These are phyloP conservation scores for Stenoptilia bipunctidactyla DNA, from an alignment of 2,888 invertebrate species.

Conservation along the genomic window DNA sequence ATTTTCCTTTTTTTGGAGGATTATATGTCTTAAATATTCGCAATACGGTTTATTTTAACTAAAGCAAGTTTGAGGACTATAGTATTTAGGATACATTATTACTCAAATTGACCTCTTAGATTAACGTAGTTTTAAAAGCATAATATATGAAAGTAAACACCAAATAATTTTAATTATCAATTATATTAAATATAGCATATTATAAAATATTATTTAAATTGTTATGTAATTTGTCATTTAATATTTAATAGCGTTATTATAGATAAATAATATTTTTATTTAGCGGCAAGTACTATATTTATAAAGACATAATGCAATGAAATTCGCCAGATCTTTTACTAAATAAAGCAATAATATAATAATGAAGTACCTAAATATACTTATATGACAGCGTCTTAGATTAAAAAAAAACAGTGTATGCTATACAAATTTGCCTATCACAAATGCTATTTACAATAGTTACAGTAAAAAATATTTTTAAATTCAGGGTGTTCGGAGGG, in stretches of 20 bases:
- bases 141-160: constrained; percentile 57
- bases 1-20: neutral
- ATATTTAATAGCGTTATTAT: neutral
- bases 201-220: constrained; percentile 20
- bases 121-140: constrained; percentile 17
- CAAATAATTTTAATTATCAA: constrained; percentile 51
- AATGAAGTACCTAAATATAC: too few species aligned
- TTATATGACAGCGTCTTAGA: too few species aligned
- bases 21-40: neutral
- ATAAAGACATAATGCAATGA: neutral
- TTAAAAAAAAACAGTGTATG: too few species aligned
- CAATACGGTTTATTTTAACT: too few species aligned
- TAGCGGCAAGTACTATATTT: neutral
- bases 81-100: neutral
- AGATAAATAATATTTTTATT: neutral
- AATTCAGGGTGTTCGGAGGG: too few species aligned
- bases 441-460: too few species aligned
- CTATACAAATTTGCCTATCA: too few species aligned
- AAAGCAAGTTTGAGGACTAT: neutral
- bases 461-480: too few species aligned
- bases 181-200: constrained; percentile 26
- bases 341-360: too few species aligned
- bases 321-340: too few species aligned
- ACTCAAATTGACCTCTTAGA: neutral
- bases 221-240: constrained; percentile 1